Evolutionary conservation across 2,113 vertebrate species (phyloP).

Genomic region (Indri indri): DNA sequence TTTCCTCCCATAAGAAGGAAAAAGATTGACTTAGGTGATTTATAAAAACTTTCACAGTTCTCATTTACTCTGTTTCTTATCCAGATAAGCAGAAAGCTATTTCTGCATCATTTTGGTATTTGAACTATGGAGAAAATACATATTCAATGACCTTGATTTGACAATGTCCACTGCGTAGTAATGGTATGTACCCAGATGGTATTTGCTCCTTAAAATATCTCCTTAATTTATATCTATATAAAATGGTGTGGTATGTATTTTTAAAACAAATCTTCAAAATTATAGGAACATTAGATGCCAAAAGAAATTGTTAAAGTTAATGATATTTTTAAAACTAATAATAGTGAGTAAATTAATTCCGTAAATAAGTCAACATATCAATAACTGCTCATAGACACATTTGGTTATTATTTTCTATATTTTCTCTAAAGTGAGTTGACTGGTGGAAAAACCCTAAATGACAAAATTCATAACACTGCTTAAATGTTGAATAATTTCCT

Average conservation of each 20-base stretch:
- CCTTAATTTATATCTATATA: not conserved
- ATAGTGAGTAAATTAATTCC: not conserved
- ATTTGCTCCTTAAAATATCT: not conserved
- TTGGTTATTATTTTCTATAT: not conserved
- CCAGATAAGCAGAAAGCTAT: not conserved
- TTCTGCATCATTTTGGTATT: not conserved
- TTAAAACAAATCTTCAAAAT: slow-evolving; percentile 13
- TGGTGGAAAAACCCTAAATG: not conserved
- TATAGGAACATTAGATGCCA: not conserved
- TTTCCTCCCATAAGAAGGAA: not conserved
- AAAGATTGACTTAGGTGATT: not conserved
- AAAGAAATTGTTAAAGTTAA: not conserved
- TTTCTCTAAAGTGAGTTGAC: not conserved
- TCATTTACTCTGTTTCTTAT: not conserved
- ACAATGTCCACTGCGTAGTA: not conserved
- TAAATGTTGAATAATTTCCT: slow-evolving; percentile 19
- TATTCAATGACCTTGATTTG: not conserved
- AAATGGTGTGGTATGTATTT: not conserved
- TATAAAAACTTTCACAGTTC: not conserved
- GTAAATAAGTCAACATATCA: not conserved
- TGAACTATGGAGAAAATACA: not conserved
- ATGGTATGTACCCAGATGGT: not conserved
- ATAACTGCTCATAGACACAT: not conserved
- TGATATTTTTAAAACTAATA: not conserved
- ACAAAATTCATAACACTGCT: not conserved